Conservation (phyloP, 37 sponge, comb jelly and placozoan species). For the Beroe forskalii region DNA sequence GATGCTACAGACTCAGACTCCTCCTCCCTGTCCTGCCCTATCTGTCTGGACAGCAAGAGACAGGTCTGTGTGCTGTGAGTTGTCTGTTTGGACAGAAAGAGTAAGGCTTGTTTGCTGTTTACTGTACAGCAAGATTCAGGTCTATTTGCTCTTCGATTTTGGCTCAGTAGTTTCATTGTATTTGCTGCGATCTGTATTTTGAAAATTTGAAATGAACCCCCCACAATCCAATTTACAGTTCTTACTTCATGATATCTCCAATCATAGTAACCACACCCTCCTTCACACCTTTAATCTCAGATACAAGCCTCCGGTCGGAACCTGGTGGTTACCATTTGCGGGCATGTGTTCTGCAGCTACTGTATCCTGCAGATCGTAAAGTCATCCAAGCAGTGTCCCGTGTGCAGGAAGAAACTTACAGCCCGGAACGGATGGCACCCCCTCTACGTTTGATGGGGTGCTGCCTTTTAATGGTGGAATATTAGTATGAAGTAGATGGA, state of each 20-base stretch:
- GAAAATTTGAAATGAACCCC: too few relatives aligned
- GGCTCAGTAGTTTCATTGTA: too few relatives aligned
- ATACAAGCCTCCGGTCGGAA: conserved; percentile 23
- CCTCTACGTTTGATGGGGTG: conserved; percentile 31
- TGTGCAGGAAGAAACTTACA: conserved; percentile 49
- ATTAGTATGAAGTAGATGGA: too few relatives aligned
- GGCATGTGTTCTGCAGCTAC: conserved; percentile 59
- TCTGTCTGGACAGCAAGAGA: conserved; percentile 46
- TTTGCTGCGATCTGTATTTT: too few relatives aligned
- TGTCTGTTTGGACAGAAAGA: neutral
- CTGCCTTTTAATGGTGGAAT: too few relatives aligned
- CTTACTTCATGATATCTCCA: too few relatives aligned
- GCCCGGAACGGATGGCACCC: neutral
- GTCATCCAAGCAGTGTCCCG: conserved; percentile 8
- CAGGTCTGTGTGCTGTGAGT: conserved; percentile 20
- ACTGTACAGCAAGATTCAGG: neutral
- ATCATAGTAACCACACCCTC: too few relatives aligned
- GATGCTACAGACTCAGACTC: neutral
- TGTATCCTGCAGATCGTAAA: conserved; percentile 5
- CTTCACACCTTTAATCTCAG: too few relatives aligned
- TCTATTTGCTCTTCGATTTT: too few relatives aligned
- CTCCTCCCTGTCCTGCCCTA: conserved; percentile 9
- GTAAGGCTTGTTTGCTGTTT: neutral
- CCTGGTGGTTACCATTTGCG: conserved; percentile 8
- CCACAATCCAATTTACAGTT: too few relatives aligned